Percentiles rank a stretch among this genome's conserved stretches.
These are phyloP conservation scores for Drosophila neocordata DNA, from an alignment of 1,140 invertebrate species.

Conservation along the genomic window DNA sequence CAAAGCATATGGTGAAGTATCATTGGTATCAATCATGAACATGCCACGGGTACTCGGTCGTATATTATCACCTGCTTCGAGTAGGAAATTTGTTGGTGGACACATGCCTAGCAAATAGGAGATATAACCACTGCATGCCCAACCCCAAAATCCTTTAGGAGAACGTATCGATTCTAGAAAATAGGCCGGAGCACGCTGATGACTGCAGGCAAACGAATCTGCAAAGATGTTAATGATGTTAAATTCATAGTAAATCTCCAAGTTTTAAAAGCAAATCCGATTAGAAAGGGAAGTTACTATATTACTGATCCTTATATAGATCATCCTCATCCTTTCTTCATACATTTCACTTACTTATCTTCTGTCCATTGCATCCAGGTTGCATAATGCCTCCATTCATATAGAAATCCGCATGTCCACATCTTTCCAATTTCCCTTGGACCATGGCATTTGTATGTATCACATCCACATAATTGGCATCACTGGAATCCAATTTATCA, in stretches of 20 bases:
- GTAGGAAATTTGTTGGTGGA: constrained; percentile 74
- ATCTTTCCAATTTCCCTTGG: constrained; percentile 86
- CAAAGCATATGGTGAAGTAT: constrained; percentile 72
- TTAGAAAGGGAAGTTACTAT: too few relatives aligned
- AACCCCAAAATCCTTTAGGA: constrained; percentile 87
- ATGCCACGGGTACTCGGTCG: constrained; percentile 64
- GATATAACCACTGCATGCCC: constrained; percentile 85
- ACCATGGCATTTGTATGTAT: constrained; percentile 89
- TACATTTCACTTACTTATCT: constrained; percentile 45
- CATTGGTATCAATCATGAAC: constrained; percentile 76
- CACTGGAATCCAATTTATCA: constrained; percentile 87
- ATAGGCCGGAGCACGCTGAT: constrained; percentile 87
- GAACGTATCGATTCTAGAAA: constrained; percentile 89
- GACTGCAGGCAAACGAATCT: constrained; percentile 85
- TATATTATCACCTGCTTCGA: constrained; percentile 76
- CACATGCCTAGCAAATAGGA: constrained; percentile 85
- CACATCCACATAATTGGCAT: constrained; percentile 89
- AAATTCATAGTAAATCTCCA: too few relatives aligned
- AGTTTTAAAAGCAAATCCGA: too few relatives aligned
- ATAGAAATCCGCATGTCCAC: constrained; percentile 89
- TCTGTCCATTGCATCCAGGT: constrained; percentile 84
- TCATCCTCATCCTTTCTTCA: too few relatives aligned
- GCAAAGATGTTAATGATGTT: neutral
- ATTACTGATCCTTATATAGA: too few relatives aligned
- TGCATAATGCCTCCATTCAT: constrained; percentile 89